A percentile compares a stretch with the other conserved stretches of the same genome.
These are phyloP conservation scores for Callospermophilus lateralis DNA, from an alignment of 2,113 vertebrate species.

Conservation along the genomic window DNA sequence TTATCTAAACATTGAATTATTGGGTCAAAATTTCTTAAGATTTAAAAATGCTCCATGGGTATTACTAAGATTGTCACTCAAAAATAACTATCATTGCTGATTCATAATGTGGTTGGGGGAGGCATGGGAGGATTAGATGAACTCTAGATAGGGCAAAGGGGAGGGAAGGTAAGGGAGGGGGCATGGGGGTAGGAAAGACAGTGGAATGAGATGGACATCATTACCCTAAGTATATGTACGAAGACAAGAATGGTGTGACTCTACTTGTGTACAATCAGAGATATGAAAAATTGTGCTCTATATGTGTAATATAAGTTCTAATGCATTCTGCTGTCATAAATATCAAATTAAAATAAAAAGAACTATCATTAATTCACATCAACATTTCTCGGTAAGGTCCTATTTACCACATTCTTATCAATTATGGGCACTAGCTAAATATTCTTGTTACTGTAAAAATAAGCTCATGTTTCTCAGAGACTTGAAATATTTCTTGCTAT, in stretches of 20 bases:
- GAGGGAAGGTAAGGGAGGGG: no score
- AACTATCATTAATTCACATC: background rate
- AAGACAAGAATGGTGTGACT: no score
- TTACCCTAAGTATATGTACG: no score
- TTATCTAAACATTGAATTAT: background rate
- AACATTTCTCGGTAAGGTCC: background rate
- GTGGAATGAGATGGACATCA: no score
- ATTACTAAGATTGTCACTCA: background rate
- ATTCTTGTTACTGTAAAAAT: background rate
- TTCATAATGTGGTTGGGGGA: no score
- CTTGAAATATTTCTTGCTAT: background rate
- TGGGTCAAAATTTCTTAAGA: background rate
- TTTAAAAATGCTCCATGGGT: background rate
- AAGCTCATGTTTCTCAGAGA: background rate
- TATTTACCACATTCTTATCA: background rate
- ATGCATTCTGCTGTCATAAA: no score
- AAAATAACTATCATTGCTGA: background rate
- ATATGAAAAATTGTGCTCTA: no score
- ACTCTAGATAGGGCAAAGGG: no score
- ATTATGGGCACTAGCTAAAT: background rate
- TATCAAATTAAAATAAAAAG: background rate
- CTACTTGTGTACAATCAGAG: no score
- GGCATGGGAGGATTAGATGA: no score
- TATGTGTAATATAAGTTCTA: no score
- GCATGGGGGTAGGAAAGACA: no score